Evolutionary conservation across 2,797 vertebrate genomes (phyloP), one percentile per base, ranked within the genome.

Genomic region (Sebastiscus albofasciatus): DNA sequence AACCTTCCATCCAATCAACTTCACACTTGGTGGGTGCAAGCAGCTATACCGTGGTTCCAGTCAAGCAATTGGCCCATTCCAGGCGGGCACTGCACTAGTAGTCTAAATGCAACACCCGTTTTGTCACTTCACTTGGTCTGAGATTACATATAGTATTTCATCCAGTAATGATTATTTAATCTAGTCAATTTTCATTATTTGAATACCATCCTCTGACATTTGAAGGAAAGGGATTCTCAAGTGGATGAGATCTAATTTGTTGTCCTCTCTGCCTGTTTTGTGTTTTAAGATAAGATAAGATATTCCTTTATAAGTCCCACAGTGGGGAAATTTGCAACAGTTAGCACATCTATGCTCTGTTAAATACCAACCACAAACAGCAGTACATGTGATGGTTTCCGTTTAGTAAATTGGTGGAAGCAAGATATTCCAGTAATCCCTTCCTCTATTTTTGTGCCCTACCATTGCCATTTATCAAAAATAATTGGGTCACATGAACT

Each of bases 391-490:
- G 71, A 83, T 11, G 55, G 31, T 39, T 69, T 75, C 52, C 67
- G 56, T 75, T 61, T n/a, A 67, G 34, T 77, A 22, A 73, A 67
- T 74, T 82, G 68, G 33, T 81, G 62, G 29, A 78, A 67, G 31
- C 14, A 33, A 34, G 36, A 64, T 71, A 60, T 83, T 73, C 70
- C 72, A 81, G 34, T 75, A 72, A 84, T 83, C 73, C 54, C 69
- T 62, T 79, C 33, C 26, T 70, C 54, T 78, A 64, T 79, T 79
- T 61, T 31, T 46, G 29, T 55, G n/a, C 56, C 36, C 20, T 36
- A 42, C 39, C 34, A 67, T 29, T 58, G 61, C 75, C 76, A 67
- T 86, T 81, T 39, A 72, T 81, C 36, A 56, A 80, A 83, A 77
- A 67, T 66, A 83, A 79, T 58, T 83, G 55, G 71, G 55, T 80